phyloP scores from a whole-genome alignment of 2,113 vertebrate genomes.

The Struthidea cinerea region DNA sequence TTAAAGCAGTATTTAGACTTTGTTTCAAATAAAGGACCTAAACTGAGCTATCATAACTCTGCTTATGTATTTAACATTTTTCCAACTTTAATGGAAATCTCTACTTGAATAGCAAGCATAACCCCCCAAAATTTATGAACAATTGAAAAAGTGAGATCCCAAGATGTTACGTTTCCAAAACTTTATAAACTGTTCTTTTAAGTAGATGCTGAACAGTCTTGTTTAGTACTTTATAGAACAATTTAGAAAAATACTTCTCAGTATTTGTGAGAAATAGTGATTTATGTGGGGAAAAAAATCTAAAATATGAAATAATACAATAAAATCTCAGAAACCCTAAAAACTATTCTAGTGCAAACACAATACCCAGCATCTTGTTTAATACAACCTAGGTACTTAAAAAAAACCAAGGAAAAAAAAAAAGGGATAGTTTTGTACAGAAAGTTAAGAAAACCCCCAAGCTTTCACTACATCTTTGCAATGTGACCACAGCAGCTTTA shows the following conservation, averaged over 20 bases:
- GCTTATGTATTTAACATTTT: not conserved
- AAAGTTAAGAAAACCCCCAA: not conserved
- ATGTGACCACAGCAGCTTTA: not conserved
- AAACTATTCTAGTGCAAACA: not conserved
- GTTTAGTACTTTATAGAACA: not conserved
- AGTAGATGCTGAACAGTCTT: not conserved
- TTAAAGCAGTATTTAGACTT: not conserved
- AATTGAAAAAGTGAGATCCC: not conserved
- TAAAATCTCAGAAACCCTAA: not conserved
- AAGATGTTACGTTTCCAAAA: not conserved
- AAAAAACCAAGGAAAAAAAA: fast-evolving
- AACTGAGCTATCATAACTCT: not conserved
- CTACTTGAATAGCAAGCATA: not conserved
- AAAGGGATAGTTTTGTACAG: not conserved
- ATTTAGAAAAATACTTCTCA: not conserved
- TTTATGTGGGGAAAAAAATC: not conserved
- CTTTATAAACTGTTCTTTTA: not conserved
- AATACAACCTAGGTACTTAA: not conserved
- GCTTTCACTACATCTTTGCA: not conserved
- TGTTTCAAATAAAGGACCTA: not conserved
- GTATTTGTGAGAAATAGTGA: not conserved
- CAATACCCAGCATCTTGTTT: not conserved
- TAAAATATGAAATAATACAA: not conserved
- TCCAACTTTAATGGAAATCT: not conserved
- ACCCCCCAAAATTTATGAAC: not conserved